These are phyloP conservation scores for Drosophila busckii DNA, from an alignment of 1,140 invertebrate species.

Conservation along the genomic window DNA sequence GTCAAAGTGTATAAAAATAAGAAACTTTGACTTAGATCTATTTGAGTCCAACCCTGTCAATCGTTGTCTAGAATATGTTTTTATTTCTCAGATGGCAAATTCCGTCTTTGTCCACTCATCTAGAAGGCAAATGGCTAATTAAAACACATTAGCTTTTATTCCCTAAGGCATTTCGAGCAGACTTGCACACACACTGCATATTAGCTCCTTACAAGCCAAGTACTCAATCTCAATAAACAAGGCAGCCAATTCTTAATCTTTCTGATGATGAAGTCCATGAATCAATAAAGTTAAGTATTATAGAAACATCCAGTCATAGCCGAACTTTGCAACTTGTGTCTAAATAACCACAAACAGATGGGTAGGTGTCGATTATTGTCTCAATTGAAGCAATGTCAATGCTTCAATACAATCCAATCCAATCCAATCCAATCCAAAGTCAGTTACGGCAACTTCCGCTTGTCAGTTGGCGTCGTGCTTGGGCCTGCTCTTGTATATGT, in stretches of 20 bases:
- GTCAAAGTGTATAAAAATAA: no score
- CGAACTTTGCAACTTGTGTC: no score
- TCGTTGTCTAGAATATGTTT: constrained; percentile 27
- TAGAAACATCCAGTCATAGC: background rate
- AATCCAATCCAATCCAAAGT: no score
- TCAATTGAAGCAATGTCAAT: constrained; percentile 50
- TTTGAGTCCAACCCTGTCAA: constrained; percentile 57
- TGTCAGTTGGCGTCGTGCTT: constrained; percentile 34
- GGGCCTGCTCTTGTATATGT: background rate
- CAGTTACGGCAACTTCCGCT: constrained; percentile 53
- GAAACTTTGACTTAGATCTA: constrained; percentile 47
- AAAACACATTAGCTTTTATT: constrained; percentile 19
- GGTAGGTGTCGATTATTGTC: constrained; percentile 51
- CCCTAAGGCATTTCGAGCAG: background rate
- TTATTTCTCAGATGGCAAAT: constrained; percentile 48
- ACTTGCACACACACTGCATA: background rate
- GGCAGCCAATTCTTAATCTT: constrained; percentile 3
- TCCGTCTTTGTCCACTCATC: constrained; percentile 31
- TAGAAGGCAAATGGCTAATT: constrained; percentile 37
- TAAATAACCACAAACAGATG: constrained; percentile 31
- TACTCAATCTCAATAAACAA: background rate
- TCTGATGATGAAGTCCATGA: constrained; percentile 1
- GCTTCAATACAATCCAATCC: constrained; percentile 18
- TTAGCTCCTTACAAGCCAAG: no score
- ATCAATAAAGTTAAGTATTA: no score